Evolutionary conservation across 1,140 invertebrate species (phyloP).

Genomic region (Megalopta genalis): DNA sequence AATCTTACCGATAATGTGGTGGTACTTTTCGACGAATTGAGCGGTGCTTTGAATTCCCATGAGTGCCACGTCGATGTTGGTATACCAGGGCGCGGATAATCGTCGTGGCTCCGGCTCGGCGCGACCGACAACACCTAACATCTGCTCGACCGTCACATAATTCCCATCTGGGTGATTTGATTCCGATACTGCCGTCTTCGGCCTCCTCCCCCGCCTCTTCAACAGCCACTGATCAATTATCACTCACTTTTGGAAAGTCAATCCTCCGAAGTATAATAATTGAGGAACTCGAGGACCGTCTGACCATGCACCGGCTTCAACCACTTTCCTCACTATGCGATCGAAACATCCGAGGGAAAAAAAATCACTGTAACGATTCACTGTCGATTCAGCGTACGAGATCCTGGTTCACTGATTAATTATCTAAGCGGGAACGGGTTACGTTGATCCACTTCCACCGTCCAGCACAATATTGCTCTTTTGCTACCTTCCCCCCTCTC

Average conservation of each 20-base stretch:
- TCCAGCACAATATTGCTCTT: not conserved
- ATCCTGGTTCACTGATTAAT: not conserved
- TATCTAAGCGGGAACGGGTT: not conserved
- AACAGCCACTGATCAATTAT: not conserved
- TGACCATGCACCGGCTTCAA: slow-evolving; percentile 42
- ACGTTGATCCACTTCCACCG: not conserved
- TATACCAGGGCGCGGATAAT: slow-evolving; percentile 63
- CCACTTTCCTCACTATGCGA: slow-evolving; percentile 37
- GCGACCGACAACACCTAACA: slow-evolving; percentile 59
- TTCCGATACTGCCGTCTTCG: not conserved
- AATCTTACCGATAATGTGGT: slow-evolving; percentile 76
- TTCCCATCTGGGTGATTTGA: not conserved
- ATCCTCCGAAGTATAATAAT: not conserved
- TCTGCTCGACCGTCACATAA: slow-evolving; percentile 54
- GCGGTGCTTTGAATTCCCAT: slow-evolving; percentile 80
- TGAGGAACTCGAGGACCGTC: slow-evolving; percentile 1
- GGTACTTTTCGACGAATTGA: slow-evolving; percentile 78
- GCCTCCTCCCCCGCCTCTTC: not conserved
- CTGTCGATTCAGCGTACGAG: slow-evolving; percentile 31
- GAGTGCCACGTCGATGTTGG: slow-evolving; percentile 72
- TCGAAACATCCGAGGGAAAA: not conserved
- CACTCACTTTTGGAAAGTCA: slow-evolving; percentile 21
- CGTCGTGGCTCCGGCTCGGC: slow-evolving; percentile 56
- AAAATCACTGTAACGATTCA: slow-evolving; percentile 45
- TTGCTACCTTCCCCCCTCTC: no score